Base-by-base conservation (phyloP, 2,888 invertebrate species). In the Pollenia angustigena region DNA sequence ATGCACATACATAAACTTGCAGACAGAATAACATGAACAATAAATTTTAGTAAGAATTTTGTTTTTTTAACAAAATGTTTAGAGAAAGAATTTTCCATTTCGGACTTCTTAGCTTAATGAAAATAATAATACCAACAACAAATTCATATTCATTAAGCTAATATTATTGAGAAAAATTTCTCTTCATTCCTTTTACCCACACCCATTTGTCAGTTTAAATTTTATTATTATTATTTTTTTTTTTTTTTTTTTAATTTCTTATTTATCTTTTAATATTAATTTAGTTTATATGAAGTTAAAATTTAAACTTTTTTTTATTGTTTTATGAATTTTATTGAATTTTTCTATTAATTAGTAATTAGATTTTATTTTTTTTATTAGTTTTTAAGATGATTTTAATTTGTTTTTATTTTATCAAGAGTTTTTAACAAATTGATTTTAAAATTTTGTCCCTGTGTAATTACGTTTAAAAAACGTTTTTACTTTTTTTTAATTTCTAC, bases 291-390 rank as follows among this genome's bases (percentile, higher is more conserved):
- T 85, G 82, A 80, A 86, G 82, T 86, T 86, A 32, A 32, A 32
- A 62, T 11, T n/a, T n/a, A 62, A 62, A 86, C 62, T 75, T 78
- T 78, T 87, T 87, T 76, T 23, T 48, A 84, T 81, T 76, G 81
- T 84, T 87, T 81, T 76, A 86, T 87, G 87, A 87, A 87, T 87
- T 87, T 87, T 78, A 69, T 80, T 85, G 84, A 85, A 85, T 80
- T 80, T 80, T 69, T 76, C 69, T 78, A 74, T 60, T 42, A 78
- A 71, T 76, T 81, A 81, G 48, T n/a, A 16, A 16, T 66, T 81
- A 81, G 4, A 12, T 62, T 50, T 44, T 79, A 50, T 60, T 56
- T 68, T 76, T 72, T 80, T 71, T 80, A 76, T 76, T 81, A 81
- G 72, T 54, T 78, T 50, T 52, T 87, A 87, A 84, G 87, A 62